Evolutionary conservation across 2,888 invertebrate species (phyloP).

Genomic region (Nebria brevicollis): DNA sequence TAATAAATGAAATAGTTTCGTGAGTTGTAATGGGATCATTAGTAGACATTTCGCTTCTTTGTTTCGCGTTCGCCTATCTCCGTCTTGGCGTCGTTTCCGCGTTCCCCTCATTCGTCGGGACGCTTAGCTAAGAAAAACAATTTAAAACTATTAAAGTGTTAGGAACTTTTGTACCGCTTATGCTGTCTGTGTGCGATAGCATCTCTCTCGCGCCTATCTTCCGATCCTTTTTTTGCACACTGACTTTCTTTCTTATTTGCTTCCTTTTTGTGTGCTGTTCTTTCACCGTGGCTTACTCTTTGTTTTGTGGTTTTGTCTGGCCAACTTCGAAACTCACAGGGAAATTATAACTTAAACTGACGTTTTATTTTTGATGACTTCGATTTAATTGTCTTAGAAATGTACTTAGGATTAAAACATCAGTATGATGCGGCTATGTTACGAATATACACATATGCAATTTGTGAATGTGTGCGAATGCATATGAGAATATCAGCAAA

Average conservation of each 20-base stretch:
- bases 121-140: slow-evolving; percentile 47
- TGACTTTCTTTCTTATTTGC: not conserved
- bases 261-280: slow-evolving; percentile 3
- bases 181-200: slow-evolving; percentile 19
- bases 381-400: too few relatives aligned
- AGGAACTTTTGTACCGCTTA: slow-evolving; percentile 41
- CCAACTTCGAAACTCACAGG: too few relatives aligned
- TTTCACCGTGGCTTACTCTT: not conserved
- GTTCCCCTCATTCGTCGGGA: not conserved
- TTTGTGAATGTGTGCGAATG: not conserved
- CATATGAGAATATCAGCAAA: not conserved
- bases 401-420: too few relatives aligned
- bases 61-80: not conserved
- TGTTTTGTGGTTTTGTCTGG: not conserved
- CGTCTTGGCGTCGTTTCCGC: not conserved
- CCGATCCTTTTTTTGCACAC: not conserved
- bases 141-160: slow-evolving; percentile 51
- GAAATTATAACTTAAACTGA: too few relatives aligned
- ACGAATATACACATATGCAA: too few relatives aligned
- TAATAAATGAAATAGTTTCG: not conserved
- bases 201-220: not conserved
- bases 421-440: not conserved
- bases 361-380: too few relatives aligned
- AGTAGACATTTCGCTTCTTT: not conserved
- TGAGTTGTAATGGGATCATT: slow-evolving; percentile 31